Conservation (phyloP, 2,797 vertebrate species). For the Chanos chanos region DNA sequence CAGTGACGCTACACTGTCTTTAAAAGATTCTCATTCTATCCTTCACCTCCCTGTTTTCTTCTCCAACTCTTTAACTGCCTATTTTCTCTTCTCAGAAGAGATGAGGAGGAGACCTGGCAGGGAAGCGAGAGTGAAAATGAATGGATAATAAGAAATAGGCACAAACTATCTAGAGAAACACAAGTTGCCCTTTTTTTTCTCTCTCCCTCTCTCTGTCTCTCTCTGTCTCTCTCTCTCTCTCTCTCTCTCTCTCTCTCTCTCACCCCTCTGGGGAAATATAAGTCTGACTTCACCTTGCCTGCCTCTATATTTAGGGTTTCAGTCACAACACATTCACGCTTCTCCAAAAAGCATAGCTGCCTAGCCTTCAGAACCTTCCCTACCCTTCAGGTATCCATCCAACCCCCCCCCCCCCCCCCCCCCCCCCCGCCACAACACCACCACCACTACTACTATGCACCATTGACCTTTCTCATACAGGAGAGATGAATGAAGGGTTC, state of each 20-base stretch:
- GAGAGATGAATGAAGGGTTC: constrained; percentile 11
- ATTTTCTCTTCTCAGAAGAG: no score
- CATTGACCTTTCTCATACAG: constrained; percentile 28
- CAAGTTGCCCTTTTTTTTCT: constrained; percentile 10
- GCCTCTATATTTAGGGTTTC: no score
- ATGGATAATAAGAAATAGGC: constrained; percentile 25
- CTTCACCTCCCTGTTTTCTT: no score
- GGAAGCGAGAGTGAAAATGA: background rate
- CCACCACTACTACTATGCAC: background rate
- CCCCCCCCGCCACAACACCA: background rate
- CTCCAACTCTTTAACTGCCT: no score
- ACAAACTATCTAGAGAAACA: constrained; percentile 29
- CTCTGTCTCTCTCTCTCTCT: background rate
- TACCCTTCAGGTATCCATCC: background rate
- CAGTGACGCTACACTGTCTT: no score
- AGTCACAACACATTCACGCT: no score
- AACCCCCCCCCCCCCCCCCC: background rate
- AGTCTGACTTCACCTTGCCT: no score
- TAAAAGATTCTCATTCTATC: no score
- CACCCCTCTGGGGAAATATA: no score
- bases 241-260: background rate
- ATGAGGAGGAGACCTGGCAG: background rate
- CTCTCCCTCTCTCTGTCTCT: background rate
- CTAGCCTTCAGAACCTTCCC: background rate
- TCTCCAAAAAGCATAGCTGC: background rate